Evolutionary conservation across 2,113 vertebrate species (phyloP).

Genomic region (Fregetta grallaria): DNA sequence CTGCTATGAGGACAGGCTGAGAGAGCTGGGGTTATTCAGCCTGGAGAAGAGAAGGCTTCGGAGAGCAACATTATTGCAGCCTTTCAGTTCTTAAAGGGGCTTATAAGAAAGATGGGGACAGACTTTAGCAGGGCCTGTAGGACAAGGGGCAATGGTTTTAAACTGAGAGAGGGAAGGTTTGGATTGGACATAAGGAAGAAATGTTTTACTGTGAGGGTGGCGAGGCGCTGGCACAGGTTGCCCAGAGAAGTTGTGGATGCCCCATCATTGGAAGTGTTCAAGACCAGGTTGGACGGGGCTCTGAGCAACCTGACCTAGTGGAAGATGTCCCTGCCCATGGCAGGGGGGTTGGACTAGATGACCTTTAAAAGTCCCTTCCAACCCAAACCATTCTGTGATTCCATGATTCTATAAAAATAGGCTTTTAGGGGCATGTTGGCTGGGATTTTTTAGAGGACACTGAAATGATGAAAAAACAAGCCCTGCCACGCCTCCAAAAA

Average conservation of each 20-base stretch:
- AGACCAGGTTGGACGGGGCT: background rate
- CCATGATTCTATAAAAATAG: background rate
- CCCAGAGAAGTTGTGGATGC: background rate
- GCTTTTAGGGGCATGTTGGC: background rate
- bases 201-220: background rate
- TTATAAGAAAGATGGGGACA: background rate
- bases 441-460: background rate
- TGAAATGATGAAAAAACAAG: background rate
- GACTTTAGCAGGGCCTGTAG: background rate
- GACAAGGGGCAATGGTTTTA: background rate
- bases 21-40: background rate
- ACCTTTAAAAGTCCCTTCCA: background rate
- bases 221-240: background rate
- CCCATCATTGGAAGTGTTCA: background rate
- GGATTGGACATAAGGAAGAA: background rate
- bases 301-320: background rate
- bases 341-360: no score
- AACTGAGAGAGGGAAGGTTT: background rate
- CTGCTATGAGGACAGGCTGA: background rate
- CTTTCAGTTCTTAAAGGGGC: background rate
- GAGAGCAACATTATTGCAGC: background rate
- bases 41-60: background rate
- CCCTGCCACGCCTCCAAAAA: fast-evolving
- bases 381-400: background rate
- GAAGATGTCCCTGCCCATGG: background rate